phyloP scores from a whole-genome alignment of 2,888 invertebrate species.

The Dendrolimus pini region DNA sequence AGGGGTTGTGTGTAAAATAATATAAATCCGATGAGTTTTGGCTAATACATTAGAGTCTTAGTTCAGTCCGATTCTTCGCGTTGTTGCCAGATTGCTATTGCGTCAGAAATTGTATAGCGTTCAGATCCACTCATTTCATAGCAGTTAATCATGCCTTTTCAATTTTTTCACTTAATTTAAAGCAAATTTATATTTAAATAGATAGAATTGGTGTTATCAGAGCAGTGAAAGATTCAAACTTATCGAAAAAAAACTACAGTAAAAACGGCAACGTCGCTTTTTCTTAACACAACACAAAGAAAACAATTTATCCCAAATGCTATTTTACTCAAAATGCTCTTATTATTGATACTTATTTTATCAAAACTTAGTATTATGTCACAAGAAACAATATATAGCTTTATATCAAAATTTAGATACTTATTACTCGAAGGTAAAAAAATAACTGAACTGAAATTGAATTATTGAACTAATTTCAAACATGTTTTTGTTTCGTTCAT shows the following conservation, averaged over 20 bases:
- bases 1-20: constrained; percentile 30
- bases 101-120: constrained; percentile 65
- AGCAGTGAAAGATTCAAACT: constrained; percentile 10
- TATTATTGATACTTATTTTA: not conserved
- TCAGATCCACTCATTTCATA: constrained; percentile 65
- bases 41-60: constrained; percentile 51
- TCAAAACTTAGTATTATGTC: not conserved
- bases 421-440: constrained; percentile 27
- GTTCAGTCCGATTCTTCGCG: constrained; percentile 58
- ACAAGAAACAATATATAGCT: constrained; percentile 1
- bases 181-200: constrained; percentile 14
- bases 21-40: constrained; percentile 38
- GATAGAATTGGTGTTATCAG: constrained; percentile 9
- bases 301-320: constrained; percentile 11
- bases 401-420: constrained; percentile 11
- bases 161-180: constrained; percentile 12
- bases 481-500: constrained; percentile 49
- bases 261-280: constrained; percentile 66
- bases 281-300: constrained; percentile 45
- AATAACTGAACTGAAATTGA: constrained; percentile 25
- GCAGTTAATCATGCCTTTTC: constrained; percentile 40
- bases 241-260: constrained; percentile 25
- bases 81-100: constrained; percentile 72
- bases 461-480: constrained; percentile 15
- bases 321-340: not conserved